Conservation (phyloP, 1,140 invertebrate genomes). For the Heliothis virescens region DNA sequence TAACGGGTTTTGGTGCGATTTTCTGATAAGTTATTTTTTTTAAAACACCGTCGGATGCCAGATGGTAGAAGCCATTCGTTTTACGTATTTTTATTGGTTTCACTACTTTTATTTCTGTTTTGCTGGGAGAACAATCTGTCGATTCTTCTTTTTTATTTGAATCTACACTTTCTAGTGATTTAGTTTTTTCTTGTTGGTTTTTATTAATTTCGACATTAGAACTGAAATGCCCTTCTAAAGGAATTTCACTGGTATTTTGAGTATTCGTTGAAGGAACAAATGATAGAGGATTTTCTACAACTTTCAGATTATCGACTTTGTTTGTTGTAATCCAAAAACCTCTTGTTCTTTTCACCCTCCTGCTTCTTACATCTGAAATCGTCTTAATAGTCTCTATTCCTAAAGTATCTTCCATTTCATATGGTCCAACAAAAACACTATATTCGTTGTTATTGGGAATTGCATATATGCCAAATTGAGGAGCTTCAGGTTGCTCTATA, state of each 20-base stretch:
- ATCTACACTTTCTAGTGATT: not conserved
- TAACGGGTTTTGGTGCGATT: slow-evolving; percentile 2
- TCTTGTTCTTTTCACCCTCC: slow-evolving; percentile 61
- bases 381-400: slow-evolving; percentile 76
- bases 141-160: slow-evolving; percentile 2
- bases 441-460: slow-evolving; percentile 68
- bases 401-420: slow-evolving; percentile 73
- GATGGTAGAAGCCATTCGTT: slow-evolving; percentile 70
- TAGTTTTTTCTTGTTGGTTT: not conserved
- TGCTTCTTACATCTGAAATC: slow-evolving; percentile 40
- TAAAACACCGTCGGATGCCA: slow-evolving; percentile 59
- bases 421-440: slow-evolving; percentile 79
- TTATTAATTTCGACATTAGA: not conserved
- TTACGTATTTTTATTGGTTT: slow-evolving; percentile 78
- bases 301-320: slow-evolving; percentile 74
- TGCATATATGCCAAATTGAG: slow-evolving; percentile 81
- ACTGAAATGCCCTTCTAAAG: slow-evolving; percentile 20
- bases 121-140: not conserved
- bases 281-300: slow-evolving; percentile 77
- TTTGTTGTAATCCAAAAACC: slow-evolving; percentile 78
- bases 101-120: slow-evolving; percentile 43
- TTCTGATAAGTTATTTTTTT: slow-evolving; percentile 53
- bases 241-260: not conserved
- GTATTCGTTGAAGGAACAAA: slow-evolving; percentile 65
- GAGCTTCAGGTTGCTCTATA: slow-evolving; percentile 53